Base-by-base conservation (phyloP, 2,888 invertebrate genomes). In the Apoda limacodes region DNA sequence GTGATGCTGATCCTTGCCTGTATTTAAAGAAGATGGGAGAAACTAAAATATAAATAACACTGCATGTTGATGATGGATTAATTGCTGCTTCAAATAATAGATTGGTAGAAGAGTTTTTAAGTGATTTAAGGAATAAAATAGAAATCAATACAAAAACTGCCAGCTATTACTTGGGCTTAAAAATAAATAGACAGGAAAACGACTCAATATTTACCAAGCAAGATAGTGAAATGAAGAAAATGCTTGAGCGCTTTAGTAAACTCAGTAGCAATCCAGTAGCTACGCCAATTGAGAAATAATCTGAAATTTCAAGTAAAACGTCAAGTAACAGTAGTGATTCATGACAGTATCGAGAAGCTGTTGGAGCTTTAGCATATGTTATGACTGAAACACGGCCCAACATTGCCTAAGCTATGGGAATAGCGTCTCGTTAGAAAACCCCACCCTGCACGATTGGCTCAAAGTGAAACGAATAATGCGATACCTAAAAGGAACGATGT, bases 11-110 rank as follows among this genome's bases (percentile, higher is more conserved):
- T 32, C 31, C 32, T 9, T 39, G 39, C 25, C 12, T 35, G 10
- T 35, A 15, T 19, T 15, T 20, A 9, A 28, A 30, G 34, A 25
- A 31, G 5, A 13, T 6, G 11, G 13, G 25, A 9, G 12, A 12
- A 5, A 24, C 5, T 1, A 41, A 34, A 21, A 13, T 36, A 4
- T 24, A 36, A 4, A 2, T 38, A 7, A 31, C 22, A 3, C 11
- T 41, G 2, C 36, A 36, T 22, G 36, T 38, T 9, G 38, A 41
- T 23, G 38, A 36, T 31, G 36, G 34, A 2, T 21, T 34, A 20
- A 9, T 35, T 6, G 37, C 33, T 7, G 9, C 28, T 13, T 11
- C 24, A 15, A 10, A 22, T 5, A 22, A 24, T 23, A 13, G 7
- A 9, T 7, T 13, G 14, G 10, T n/a, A n/a, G 10, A 10, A 22